These are phyloP conservation scores for Melopsittacus undulatus DNA, from an alignment of 2,797 vertebrate genomes.

Conservation along the genomic window DNA sequence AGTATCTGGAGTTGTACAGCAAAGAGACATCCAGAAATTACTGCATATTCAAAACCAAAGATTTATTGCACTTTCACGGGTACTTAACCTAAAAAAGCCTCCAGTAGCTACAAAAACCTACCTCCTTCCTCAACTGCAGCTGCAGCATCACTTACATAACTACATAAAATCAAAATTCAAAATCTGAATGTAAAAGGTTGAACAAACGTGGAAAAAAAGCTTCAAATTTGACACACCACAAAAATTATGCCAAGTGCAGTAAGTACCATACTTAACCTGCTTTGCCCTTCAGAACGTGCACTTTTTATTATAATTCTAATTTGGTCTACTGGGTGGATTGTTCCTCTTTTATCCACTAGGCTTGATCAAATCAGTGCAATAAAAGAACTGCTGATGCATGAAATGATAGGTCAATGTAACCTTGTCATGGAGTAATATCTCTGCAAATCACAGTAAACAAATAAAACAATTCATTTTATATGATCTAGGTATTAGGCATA, in stretches of 20 bases:
- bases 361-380: slow-evolving; percentile 30
- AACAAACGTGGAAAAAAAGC: neutral
- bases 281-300: slow-evolving; percentile 28
- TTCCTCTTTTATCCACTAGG: slow-evolving; percentile 22
- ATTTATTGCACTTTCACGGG: neutral
- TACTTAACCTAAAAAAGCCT: neutral
- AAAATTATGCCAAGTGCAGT: neutral
- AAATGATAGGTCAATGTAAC: slow-evolving; percentile 56
- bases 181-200: neutral
- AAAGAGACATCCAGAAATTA: neutral
- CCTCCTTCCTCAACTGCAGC: neutral
- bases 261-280: neutral
- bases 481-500: neutral
- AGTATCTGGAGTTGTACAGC: neutral
- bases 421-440: slow-evolving; percentile 15
- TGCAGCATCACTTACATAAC: neutral
- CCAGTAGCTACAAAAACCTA: neutral
- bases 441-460: slow-evolving; percentile 51
- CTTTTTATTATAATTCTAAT: slow-evolving; percentile 56
- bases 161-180: neutral
- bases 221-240: neutral
- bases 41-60: neutral
- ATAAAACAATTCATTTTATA: slow-evolving; percentile 1
- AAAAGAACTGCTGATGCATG: slow-evolving; percentile 61
- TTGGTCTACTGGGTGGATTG: slow-evolving; percentile 24